Evolutionary conservation across 2,797 vertebrate genomes (phyloP).

Genomic region (Chelon auratus): DNA sequence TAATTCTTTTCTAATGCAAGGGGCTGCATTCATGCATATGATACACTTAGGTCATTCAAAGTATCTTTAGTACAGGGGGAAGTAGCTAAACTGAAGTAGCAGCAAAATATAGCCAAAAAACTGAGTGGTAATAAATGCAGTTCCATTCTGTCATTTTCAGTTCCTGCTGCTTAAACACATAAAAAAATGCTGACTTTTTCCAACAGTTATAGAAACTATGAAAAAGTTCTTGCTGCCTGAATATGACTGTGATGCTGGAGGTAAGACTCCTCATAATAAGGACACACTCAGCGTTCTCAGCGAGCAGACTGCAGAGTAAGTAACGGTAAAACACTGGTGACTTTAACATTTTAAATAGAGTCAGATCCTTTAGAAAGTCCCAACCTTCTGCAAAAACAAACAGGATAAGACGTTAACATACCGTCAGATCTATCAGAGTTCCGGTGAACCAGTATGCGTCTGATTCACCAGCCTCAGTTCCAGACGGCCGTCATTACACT

Average conservation of each 20-base stretch:
- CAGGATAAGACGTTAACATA: slow-evolving; percentile 21
- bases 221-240: not conserved
- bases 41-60: no score
- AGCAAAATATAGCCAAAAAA: no score
- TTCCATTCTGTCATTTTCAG: no score
- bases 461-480: slow-evolving; percentile 28
- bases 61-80: no score
- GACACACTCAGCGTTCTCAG: not conserved
- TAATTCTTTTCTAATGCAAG: no score
- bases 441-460: not conserved
- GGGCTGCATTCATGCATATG: no score
- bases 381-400: slow-evolving; percentile 6
- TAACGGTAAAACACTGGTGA: slow-evolving; percentile 3
- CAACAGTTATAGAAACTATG: not conserved
- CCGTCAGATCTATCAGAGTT: not conserved
- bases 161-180: no score
- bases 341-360: slow-evolving; percentile 4
- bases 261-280: not conserved
- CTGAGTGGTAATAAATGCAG: no score
- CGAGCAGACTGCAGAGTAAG: not conserved
- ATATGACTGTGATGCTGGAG: slow-evolving; percentile 13
- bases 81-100: no score
- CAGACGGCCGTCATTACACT: slow-evolving; percentile 25
- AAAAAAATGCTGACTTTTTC: not conserved
- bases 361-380: not conserved